A percentile compares a stretch with the other conserved stretches of the same genome.
phyloP scores from a whole-genome alignment of 2,888 invertebrate genomes.

The Drosophila diplacantha region DNA sequence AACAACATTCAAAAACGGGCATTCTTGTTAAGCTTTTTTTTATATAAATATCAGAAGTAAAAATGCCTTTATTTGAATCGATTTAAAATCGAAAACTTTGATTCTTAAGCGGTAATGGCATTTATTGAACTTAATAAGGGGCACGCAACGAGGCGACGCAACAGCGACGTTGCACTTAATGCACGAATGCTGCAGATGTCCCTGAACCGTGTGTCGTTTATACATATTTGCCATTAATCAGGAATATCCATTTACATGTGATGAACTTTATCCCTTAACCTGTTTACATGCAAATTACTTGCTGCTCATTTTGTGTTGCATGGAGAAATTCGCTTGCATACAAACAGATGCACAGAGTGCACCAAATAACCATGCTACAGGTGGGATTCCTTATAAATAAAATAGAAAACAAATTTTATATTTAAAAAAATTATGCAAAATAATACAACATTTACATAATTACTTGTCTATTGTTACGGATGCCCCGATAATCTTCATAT shows the following conservation, averaged over 20 bases:
- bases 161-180: background rate
- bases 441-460: too few relatives aligned
- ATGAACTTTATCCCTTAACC: conserved; percentile 45
- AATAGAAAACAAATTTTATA: too few relatives aligned
- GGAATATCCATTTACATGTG: conserved; percentile 36
- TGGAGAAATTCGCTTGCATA: background rate
- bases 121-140: conserved; percentile 1
- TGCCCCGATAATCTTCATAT: background rate
- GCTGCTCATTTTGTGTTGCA: conserved; percentile 38
- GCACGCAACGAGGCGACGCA: background rate
- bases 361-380: conserved; percentile 7
- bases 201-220: conserved; percentile 24
- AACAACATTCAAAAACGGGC: too few relatives aligned
- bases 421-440: background rate
- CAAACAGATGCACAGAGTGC: conserved; percentile 23
- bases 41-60: background rate
- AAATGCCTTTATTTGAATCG: too few relatives aligned
- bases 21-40: background rate
- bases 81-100: background rate
- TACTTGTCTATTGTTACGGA: too few relatives aligned
- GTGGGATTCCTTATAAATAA: background rate
- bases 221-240: conserved; percentile 39
- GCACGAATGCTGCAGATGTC: conserved; percentile 1
- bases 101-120: background rate
- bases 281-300: conserved; percentile 46